A percentile compares a stretch with the other conserved stretches of the same genome.
Conservation (phyloP, 2,888 invertebrate species). For the Drosophila neotestacea region DNA sequence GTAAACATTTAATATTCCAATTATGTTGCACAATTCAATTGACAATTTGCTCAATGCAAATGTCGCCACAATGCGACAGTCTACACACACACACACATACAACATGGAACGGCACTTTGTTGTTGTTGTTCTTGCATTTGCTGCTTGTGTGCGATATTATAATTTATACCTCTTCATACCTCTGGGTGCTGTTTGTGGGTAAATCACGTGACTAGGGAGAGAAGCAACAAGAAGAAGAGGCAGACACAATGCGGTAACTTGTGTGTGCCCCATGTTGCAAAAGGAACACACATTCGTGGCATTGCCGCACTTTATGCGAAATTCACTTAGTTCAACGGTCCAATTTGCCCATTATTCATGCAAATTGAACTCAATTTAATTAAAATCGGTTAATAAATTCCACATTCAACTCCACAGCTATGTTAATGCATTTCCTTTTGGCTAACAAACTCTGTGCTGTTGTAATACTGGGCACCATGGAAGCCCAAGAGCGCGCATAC, state of each 20-base stretch:
- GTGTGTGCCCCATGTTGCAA: conserved; percentile 2
- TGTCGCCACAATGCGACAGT: conserved; percentile 50
- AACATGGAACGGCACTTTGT: conserved; percentile 16
- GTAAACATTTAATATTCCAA: conserved; percentile 81
- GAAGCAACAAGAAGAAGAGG: not conserved
- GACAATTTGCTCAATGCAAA: conserved; percentile 67
- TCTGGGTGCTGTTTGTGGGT: conserved; percentile 53
- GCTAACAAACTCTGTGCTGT: conserved; percentile 65
- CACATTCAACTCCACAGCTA: not conserved
- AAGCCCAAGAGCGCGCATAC: conserved; percentile 90
- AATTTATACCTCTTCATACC: conserved; percentile 53
- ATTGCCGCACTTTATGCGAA: conserved; percentile 30
- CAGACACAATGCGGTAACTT: not conserved
- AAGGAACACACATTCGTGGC: conserved; percentile 1
- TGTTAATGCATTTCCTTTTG: conserved; percentile 21
- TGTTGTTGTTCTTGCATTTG: not conserved
- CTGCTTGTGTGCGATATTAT: conserved; percentile 44
- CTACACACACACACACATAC: not conserved
- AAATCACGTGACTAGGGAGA: conserved; percentile 45
- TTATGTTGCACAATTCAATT: conserved; percentile 77
- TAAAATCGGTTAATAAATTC: conserved; percentile 43
- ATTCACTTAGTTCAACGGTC: conserved; percentile 46
- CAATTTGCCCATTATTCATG: conserved; percentile 55
- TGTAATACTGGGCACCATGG: conserved; percentile 79
- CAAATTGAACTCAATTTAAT: conserved; percentile 56